A percentile compares a stretch with the other conserved stretches of the same genome.
Conservation (phyloP, 2,113 vertebrate genomes). For the Pluvialis apricaria region DNA sequence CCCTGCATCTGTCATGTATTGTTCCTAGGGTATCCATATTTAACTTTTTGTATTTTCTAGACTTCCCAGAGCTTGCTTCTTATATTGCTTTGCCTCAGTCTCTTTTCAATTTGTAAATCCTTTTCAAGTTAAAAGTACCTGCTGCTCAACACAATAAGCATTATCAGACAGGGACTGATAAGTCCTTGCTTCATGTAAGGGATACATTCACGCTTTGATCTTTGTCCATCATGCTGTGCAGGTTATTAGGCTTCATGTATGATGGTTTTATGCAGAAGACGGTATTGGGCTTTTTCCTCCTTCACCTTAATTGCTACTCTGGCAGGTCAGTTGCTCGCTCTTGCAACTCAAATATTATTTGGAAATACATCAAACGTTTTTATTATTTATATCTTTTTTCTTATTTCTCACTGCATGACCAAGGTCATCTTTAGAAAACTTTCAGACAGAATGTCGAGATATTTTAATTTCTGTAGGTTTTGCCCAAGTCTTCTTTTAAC, state of each 20-base stretch:
- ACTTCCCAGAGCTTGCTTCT: background rate
- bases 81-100: background rate
- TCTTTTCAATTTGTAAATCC: background rate
- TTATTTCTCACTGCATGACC: background rate
- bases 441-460: background rate
- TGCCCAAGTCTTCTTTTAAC: background rate
- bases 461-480: background rate
- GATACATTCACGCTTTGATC: background rate
- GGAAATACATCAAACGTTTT: background rate
- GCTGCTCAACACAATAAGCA: background rate
- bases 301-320: background rate
- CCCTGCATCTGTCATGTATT: rapidly evolving
- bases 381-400: background rate
- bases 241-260: background rate
- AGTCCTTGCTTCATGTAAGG: background rate
- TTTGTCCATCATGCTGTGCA: background rate
- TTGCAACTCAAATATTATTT: background rate
- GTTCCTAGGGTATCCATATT: background rate
- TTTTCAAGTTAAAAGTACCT: background rate
- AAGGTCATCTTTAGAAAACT: background rate
- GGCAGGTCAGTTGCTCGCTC: background rate
- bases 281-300: background rate
- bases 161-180: background rate
- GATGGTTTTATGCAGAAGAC: background rate
- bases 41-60: background rate